phyloP scores from a whole-genome alignment of 2,888 invertebrate species.

The Anthophora plumipes region DNA sequence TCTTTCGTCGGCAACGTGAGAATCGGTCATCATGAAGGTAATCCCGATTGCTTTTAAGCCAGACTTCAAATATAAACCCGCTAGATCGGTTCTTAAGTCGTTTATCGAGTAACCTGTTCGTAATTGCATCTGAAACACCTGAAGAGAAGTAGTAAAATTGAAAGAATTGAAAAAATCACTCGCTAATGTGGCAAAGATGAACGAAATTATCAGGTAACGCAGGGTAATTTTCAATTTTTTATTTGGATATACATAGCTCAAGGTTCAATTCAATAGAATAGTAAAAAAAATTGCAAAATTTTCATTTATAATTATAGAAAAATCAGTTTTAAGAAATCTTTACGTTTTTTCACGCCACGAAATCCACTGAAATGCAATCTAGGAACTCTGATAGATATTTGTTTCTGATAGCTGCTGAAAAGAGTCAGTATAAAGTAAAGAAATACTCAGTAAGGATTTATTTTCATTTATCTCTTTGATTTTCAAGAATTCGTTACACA shows the following conservation, averaged over 20 bases:
- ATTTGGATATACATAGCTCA: neutral
- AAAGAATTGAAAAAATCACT: too few relatives aligned
- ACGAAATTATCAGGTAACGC: neutral
- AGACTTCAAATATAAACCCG: constrained; percentile 92
- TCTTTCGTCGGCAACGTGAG: constrained; percentile 95
- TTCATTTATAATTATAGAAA: neutral
- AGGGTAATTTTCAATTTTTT: neutral
- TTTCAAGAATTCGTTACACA: neutral
- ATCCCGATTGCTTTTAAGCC: constrained; percentile 94
- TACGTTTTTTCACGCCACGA: neutral
- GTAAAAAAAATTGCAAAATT: neutral
- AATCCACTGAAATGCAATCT: neutral
- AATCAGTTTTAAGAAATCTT: neutral
- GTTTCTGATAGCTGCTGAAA: neutral
- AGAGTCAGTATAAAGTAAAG: too few relatives aligned
- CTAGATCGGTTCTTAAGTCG: constrained; percentile 91
- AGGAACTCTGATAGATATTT: neutral
- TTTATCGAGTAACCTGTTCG: constrained; percentile 93
- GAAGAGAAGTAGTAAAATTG: neutral
- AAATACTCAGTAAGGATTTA: neutral
- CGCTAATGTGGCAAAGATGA: neutral
- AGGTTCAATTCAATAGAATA: neutral
- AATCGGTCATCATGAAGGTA: constrained; percentile 97
- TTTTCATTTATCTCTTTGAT: neutral
- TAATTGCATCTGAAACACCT: constrained; percentile 96